Evolutionary conservation across 2,888 invertebrate genomes (phyloP).

Genomic region (Drosophila dives): DNA sequence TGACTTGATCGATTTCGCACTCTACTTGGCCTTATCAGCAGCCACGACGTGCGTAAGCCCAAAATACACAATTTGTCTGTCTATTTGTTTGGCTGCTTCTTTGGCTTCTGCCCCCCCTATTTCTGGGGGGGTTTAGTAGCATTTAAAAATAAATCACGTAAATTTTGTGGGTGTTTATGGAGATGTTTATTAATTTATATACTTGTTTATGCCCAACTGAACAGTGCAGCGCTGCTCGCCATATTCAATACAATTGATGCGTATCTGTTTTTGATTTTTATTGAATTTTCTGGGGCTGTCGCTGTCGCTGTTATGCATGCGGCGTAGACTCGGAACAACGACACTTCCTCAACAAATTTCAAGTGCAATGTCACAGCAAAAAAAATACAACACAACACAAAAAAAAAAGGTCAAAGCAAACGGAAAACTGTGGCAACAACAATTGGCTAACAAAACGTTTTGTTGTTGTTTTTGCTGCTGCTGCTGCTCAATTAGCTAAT

Average conservation of each 20-base stretch:
- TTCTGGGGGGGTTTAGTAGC: background rate
- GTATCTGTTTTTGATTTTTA: background rate
- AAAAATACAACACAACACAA: background rate
- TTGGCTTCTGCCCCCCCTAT: background rate
- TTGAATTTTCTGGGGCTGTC: background rate
- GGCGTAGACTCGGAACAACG: slow-evolving; percentile 11
- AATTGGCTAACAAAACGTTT: background rate
- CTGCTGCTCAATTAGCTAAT: slow-evolving; percentile 18
- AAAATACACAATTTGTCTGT: slow-evolving; percentile 22
- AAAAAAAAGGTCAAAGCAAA: slow-evolving; percentile 36
- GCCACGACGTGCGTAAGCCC: slow-evolving; percentile 47
- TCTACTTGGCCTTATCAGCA: slow-evolving; percentile 32
- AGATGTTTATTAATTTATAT: slow-evolving; percentile 63
- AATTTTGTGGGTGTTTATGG: slow-evolving; percentile 61
- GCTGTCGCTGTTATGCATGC: slow-evolving; percentile 41
- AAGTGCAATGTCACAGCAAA: slow-evolving; percentile 70
- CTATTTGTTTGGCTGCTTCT: slow-evolving; percentile 7
- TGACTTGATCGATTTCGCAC: slow-evolving; percentile 25
- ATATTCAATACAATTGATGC: slow-evolving; percentile 7
- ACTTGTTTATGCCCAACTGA: slow-evolving; percentile 56
- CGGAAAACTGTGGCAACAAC: background rate
- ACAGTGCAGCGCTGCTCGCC: slow-evolving; percentile 12
- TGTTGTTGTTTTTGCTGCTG: background rate
- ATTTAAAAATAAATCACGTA: slow-evolving; percentile 64
- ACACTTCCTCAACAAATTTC: slow-evolving; percentile 58